These are phyloP conservation scores for Discoglossus pictus DNA, from an alignment of 2,797 vertebrate species.

Conservation along the genomic window DNA sequence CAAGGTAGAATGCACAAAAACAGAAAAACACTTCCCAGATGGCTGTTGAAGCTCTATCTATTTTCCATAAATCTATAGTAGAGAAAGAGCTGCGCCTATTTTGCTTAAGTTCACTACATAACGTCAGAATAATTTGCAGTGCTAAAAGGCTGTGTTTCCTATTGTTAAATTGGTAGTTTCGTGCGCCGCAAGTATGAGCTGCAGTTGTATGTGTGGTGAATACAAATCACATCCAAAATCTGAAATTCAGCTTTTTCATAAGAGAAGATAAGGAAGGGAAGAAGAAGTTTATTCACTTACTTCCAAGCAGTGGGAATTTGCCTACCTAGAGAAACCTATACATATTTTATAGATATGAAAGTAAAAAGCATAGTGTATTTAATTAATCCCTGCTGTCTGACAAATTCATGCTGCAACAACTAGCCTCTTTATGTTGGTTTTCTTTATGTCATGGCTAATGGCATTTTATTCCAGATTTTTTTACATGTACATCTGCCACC, in stretches of 20 bases:
- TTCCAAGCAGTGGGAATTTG: conserved; percentile 32
- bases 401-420: conserved; percentile 24
- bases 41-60: conserved; percentile 8
- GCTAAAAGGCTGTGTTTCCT: conserved; percentile 35
- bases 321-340: conserved; percentile 35
- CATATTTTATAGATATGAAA: conserved; percentile 47
- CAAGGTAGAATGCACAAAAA: too few relatives aligned
- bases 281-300: conserved; percentile 40
- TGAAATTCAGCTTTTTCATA: conserved; percentile 32
- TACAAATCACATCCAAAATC: conserved; percentile 42
- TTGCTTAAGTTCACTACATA: conserved; percentile 23
- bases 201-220: conserved; percentile 43
- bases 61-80: conserved; percentile 17
- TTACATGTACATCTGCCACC: conserved; percentile 22
- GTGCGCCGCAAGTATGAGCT: conserved; percentile 30
- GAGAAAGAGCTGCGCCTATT: conserved; percentile 10
- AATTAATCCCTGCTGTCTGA: conserved; percentile 43
- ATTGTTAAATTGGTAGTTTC: conserved; percentile 40
- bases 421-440: conserved; percentile 29
- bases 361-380: conserved; percentile 34
- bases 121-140: conserved; percentile 24
- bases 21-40: too few relatives aligned
- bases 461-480: conserved; percentile 30
- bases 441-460: conserved; percentile 31
- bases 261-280: conserved; percentile 25